Evolutionary conservation across 2,888 invertebrate species (phyloP), one percentile per base, ranked within the genome.

Genomic region (Syrphus vitripennis): DNA sequence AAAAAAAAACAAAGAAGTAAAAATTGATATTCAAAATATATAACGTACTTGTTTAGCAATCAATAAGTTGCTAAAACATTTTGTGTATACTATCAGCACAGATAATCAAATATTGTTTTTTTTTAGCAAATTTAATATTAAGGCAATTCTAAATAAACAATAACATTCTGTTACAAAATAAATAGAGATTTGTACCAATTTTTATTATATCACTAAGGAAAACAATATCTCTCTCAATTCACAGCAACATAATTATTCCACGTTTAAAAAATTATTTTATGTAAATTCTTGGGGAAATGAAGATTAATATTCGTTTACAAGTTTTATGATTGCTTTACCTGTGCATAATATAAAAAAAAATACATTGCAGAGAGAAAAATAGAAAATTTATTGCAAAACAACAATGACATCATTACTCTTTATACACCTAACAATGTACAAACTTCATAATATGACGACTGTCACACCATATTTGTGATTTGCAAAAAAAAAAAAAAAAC

Each of bases 51-150:
- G n/a, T n/a, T n/a, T n/a, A n/a, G 40, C 24, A 37, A 19, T 3
- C 14, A 34, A 34, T 9, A 26, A 9, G n/a, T n/a, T 55, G 6
- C 6, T 34, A 7, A 19, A 31, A 16, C 67, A 48, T 9, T n/a
- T 42, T 34, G 50, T 59, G 67, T 72, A 16, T 21, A 37, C 14
- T 48, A 24, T 59, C 77, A 59, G 37, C 82, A 82, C 50, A 67
- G 24, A n/a, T n/a, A n/a, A 61, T 14, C 40, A 45, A 10, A 16
- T 37, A 63, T 70, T 74, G 55, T 63, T 69, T 79, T 70, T 63
- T 69, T 79, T 70, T 83, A 19, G 40, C 48, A 83, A 83, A 74
- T 40, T 69, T 24, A 29, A 29, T 69, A 53, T 37, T 16, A 19
- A 61, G 21, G 34, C 59, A 57, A 57, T 69, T 45, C 53, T 29